phyloP scores from a whole-genome alignment of 2,888 invertebrate species.

The Stenoptilia bipunctidactyla region DNA sequence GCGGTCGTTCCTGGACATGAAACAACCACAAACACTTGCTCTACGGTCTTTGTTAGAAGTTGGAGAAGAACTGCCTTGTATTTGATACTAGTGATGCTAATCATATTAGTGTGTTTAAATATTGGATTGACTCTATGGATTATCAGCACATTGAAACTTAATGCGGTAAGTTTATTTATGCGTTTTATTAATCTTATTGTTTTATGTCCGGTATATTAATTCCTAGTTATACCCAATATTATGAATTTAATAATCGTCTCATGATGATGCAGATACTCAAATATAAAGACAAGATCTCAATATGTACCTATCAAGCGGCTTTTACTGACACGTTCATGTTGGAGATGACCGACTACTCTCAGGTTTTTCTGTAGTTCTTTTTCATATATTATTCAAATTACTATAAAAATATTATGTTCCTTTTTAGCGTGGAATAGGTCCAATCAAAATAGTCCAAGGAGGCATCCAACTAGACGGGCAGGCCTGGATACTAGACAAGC shows the following conservation, averaged over 20 bases:
- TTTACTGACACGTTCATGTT: background rate
- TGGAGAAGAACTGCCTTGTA: conserved; percentile 96
- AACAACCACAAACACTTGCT: conserved; percentile 27
- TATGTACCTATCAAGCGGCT: too few relatives aligned
- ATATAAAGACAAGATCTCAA: too few relatives aligned
- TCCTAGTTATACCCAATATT: too few relatives aligned
- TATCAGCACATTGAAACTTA: conserved; percentile 93
- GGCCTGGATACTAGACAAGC: conserved; percentile 79
- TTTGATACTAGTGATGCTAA: conserved; percentile 84
- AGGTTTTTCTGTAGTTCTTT: background rate
- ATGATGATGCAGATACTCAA: too few relatives aligned
- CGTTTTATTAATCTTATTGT: too few relatives aligned
- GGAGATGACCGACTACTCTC: background rate
- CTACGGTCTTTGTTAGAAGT: conserved; percentile 62
- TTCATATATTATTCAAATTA: background rate
- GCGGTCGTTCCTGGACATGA: conserved; percentile 21
- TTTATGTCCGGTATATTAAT: too few relatives aligned
- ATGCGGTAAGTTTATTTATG: conserved; percentile 84
- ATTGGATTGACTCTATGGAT: conserved; percentile 97
- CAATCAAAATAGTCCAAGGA: conserved; percentile 81
- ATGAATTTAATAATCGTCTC: too few relatives aligned
- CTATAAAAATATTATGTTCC: conserved; percentile 8
- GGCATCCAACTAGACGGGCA: conserved; percentile 84
- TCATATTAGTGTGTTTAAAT: conserved; percentile 91
- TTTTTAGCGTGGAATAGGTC: conserved; percentile 88